A percentile compares a stretch with the other conserved stretches of the same genome.
These are phyloP conservation scores for Oscheius sp. DNA, from an alignment of 2,888 invertebrate genomes.

Conservation along the genomic window DNA sequence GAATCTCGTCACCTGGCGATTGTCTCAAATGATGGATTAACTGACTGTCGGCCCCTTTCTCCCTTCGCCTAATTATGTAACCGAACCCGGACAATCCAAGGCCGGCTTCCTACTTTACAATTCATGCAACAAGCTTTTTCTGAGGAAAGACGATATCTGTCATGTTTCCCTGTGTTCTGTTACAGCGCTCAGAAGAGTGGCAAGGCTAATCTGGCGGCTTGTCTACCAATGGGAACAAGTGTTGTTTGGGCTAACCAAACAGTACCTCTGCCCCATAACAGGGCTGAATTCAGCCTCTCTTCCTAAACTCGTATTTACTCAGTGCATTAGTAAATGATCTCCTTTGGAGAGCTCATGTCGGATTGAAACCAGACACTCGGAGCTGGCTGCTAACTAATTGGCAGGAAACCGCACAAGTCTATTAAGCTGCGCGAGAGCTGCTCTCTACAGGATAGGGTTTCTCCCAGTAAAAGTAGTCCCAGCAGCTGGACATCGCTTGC, in stretches of 20 bases:
- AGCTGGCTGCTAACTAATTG: slow-evolving; percentile 24
- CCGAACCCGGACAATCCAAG: slow-evolving; percentile 8
- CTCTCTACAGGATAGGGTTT: slow-evolving; percentile 14
- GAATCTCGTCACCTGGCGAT: slow-evolving; percentile 33
- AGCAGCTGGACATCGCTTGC: slow-evolving; percentile 13
- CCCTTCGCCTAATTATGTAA: slow-evolving; percentile 16
- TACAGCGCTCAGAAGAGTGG: slow-evolving; percentile 16
- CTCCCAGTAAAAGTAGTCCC: neutral
- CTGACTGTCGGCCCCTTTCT: slow-evolving; percentile 31
- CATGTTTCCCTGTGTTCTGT: slow-evolving; percentile 8
- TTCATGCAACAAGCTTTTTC: neutral
- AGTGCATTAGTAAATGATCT: slow-evolving; percentile 31
- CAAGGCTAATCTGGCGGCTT: slow-evolving; percentile 25
- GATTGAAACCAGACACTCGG: slow-evolving; percentile 30
- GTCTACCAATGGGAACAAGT: slow-evolving; percentile 27
- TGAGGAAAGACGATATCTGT: slow-evolving; percentile 8
- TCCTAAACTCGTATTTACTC: slow-evolving; percentile 20
- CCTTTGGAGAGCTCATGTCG: slow-evolving; percentile 18
- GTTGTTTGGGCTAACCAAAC: slow-evolving; percentile 26
- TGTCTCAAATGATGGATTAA: slow-evolving; percentile 37
- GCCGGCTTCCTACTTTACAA: slow-evolving; percentile 20
- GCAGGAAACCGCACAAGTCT: slow-evolving; percentile 35
- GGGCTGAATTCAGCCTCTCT: neutral
- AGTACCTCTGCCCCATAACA: neutral
- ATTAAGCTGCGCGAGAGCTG: slow-evolving; percentile 9